Percentiles rank a stretch among this genome's conserved stretches.
Conservation (phyloP, 2,113 vertebrate species). For the Colinus virginianus region DNA sequence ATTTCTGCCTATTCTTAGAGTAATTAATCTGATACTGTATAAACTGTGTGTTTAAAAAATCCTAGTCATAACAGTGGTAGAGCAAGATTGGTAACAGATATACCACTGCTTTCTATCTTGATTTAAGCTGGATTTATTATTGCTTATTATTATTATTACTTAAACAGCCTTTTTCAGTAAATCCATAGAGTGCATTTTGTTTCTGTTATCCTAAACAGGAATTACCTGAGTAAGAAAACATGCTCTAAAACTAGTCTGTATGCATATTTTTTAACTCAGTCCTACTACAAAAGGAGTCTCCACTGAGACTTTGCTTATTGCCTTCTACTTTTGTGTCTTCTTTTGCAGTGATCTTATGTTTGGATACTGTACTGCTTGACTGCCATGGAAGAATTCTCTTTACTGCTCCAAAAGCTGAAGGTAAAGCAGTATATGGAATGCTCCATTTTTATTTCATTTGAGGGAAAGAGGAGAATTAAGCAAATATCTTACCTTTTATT, state of each 20-base stretch:
- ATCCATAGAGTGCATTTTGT: neutral
- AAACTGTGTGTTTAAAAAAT: neutral
- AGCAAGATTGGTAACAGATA: neutral
- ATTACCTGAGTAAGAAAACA: neutral
- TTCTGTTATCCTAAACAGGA: neutral
- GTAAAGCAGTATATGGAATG: conserved; percentile 58
- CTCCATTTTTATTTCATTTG: neutral
- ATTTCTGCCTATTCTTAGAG: neutral
- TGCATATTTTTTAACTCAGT: neutral
- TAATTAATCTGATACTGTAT: neutral
- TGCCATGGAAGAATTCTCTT: conserved; percentile 85
- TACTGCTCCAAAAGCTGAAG: conserved; percentile 80
- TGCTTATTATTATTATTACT: neutral
- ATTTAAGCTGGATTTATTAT: neutral
- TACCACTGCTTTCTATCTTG: too few species aligned
- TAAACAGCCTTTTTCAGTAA: neutral
- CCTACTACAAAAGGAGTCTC: neutral
- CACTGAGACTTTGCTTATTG: neutral
- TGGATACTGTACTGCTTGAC: conserved; percentile 86
- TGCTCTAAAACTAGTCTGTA: neutral
- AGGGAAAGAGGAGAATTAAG: neutral
- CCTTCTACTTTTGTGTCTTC: neutral
- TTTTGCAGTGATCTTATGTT: conserved; percentile 83
- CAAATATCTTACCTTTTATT: conserved; percentile 31
- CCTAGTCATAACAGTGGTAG: neutral